Conservation (phyloP, 2,888 invertebrate genomes). For the Temnothorax ravouxi region DNA sequence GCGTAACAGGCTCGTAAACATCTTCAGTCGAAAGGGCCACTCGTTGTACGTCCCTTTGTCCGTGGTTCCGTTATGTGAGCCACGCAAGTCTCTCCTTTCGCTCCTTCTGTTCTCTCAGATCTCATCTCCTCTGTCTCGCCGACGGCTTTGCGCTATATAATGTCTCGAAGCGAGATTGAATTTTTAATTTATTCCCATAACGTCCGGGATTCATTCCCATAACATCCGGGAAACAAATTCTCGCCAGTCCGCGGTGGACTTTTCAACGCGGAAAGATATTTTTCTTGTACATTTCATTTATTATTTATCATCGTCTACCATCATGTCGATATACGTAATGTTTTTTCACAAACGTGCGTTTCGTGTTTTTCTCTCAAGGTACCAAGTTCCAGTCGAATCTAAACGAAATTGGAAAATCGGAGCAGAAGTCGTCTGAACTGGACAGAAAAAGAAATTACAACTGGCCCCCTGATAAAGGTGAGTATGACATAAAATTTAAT, state of each 20-base stretch:
- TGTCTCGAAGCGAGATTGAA: conserved; percentile 34
- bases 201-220: conserved; percentile 21
- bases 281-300: not conserved
- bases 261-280: not conserved
- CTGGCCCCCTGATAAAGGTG: conserved; percentile 82
- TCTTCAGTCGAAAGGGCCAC: conserved; percentile 80
- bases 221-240: conserved; percentile 34
- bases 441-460: conserved; percentile 83
- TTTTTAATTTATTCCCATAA: conserved; percentile 46
- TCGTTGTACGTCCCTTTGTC: conserved; percentile 74
- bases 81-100: conserved; percentile 49
- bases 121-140: conserved; percentile 43
- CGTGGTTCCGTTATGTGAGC: conserved; percentile 63
- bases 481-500: conserved; percentile 56
- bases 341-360: conserved; percentile 42
- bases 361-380: conserved; percentile 67
- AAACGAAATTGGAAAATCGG: conserved; percentile 86
- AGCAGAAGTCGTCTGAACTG: conserved; percentile 83
- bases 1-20: conserved; percentile 82
- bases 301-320: not conserved
- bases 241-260: not conserved
- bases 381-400: conserved; percentile 84
- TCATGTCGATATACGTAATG: not conserved
- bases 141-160: not conserved
- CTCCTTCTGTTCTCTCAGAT: conserved; percentile 65